Evolutionary conservation across 2,113 vertebrate species (phyloP).

Genomic region (Gopherus evgoodei): DNA sequence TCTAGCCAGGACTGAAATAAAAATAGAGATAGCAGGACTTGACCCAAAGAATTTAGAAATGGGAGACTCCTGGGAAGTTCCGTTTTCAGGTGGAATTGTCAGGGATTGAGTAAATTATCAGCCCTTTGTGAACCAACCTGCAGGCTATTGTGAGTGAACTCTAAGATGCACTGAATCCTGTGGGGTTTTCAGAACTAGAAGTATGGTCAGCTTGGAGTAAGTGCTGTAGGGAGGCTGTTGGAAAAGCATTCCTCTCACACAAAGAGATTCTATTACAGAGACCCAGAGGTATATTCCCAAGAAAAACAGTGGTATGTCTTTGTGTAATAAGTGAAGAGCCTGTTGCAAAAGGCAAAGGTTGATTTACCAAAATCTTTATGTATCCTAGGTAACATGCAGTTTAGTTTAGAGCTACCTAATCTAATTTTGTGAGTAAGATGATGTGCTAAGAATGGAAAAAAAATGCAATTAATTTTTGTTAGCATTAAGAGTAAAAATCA

Average conservation of each 20-base stretch:
- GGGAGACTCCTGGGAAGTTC: not conserved
- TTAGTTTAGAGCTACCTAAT: not conserved
- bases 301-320: not conserved
- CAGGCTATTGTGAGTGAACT: not conserved
- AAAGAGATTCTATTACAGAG: not conserved
- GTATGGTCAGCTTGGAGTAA: not conserved
- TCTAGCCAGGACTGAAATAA: not conserved
- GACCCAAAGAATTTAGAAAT: not conserved
- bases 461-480: not conserved
- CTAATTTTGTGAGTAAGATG: not conserved
- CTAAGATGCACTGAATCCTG: not conserved
- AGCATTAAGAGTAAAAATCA: not conserved
- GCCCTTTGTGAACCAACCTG: not conserved
- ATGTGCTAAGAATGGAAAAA: not conserved
- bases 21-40: not conserved
- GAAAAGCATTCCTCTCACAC: not conserved
- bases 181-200: not conserved
- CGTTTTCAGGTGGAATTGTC: not conserved
- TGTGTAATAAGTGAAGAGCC: not conserved
- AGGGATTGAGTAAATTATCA: not conserved
- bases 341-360: not conserved
- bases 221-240: not conserved
- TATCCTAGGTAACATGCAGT: conserved; percentile 1
- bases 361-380: not conserved
- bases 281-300: not conserved